Percentiles rank a stretch among this genome's conserved stretches.
Evolutionary conservation across 2,113 vertebrate genomes (phyloP).

Genomic region (Phoenicopterus ruber): DNA sequence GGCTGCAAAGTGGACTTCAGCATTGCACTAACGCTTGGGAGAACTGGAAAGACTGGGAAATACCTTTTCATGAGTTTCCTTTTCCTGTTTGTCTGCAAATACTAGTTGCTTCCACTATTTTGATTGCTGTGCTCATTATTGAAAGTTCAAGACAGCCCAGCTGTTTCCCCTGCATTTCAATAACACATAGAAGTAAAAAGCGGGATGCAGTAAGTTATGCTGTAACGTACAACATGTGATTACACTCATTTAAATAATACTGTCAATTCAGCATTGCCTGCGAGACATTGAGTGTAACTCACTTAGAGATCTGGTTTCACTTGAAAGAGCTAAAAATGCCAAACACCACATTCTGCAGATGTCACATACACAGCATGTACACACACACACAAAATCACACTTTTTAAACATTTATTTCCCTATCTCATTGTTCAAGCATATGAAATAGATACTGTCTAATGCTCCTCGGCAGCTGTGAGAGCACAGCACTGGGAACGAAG

Average conservation of each 20-base stretch:
- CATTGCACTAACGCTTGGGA: not conserved
- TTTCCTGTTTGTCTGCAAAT: not conserved
- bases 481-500: not conserved
- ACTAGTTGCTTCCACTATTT: not conserved
- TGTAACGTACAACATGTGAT: not conserved
- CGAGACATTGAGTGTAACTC: not conserved
- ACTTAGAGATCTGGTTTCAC: not conserved
- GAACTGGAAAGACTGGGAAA: not conserved
- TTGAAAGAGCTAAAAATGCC: not conserved
- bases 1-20: not conserved
- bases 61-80: not conserved
- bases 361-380: rapidly evolving
- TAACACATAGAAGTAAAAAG: not conserved
- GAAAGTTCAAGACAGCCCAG: not conserved
- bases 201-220: not conserved
- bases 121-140: rapidly evolving
- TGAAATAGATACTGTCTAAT: not conserved
- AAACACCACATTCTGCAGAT: not conserved
- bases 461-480: not conserved
- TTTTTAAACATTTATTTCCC: not conserved
- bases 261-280: not conserved
- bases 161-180: not conserved
- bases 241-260: not conserved
- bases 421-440: not conserved
- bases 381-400: not conserved